These are phyloP conservation scores for Sarcoramphus papa DNA, from an alignment of 2,797 vertebrate genomes.

Conservation along the genomic window DNA sequence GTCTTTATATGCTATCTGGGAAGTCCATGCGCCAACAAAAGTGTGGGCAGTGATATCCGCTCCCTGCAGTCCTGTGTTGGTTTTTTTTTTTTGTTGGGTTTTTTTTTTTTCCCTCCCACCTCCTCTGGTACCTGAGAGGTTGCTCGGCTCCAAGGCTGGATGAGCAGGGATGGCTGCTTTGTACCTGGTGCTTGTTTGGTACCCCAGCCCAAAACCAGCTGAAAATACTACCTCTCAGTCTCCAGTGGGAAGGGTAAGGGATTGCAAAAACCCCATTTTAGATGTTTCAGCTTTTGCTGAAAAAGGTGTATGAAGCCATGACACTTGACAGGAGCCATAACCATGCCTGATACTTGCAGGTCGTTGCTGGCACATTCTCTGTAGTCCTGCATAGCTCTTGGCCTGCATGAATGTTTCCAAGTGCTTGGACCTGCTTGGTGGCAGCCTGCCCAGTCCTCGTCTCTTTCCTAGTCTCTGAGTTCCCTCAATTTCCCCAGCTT, in stretches of 20 bases:
- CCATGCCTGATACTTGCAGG: background rate
- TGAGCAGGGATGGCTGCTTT: background rate
- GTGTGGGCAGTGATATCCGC: background rate
- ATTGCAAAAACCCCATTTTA: background rate
- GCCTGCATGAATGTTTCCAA: background rate
- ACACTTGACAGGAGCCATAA: accelerated
- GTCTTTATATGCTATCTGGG: background rate
- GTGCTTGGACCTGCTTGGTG: background rate
- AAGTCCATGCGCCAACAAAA: background rate
- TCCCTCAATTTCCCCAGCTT: background rate
- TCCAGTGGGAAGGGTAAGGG: background rate
- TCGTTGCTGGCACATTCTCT: accelerated
- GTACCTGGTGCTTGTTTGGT: background rate
- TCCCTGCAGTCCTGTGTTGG: background rate
- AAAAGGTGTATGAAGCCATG: background rate
- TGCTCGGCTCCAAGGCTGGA: background rate
- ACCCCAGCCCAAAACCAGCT: background rate
- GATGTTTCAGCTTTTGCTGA: background rate
- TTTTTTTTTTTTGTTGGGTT: background rate
- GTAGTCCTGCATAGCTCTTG: background rate
- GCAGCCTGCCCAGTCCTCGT: background rate
- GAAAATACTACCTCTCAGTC: background rate
- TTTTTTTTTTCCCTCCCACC: background rate
- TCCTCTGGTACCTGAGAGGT: background rate
- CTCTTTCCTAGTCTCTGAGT: background rate